Conservation (phyloP, 1,140 invertebrate species). For the Scaptomyza hsui region DNA sequence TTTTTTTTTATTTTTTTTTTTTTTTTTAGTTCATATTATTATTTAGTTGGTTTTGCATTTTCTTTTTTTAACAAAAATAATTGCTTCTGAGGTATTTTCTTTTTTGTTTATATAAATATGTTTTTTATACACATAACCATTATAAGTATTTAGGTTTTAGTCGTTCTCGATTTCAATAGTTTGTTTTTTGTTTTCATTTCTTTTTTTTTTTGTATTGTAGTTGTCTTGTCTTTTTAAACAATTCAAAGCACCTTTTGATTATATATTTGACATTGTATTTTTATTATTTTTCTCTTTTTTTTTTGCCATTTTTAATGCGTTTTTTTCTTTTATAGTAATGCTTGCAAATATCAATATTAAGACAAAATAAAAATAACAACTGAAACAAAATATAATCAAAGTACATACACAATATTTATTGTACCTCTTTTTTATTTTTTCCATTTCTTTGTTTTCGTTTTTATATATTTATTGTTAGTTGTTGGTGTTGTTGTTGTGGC, state of each 20-base stretch:
- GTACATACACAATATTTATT: constrained; percentile 39
- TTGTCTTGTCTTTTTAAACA: constrained; percentile 81
- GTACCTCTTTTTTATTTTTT: constrained; percentile 21
- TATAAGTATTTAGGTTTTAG: constrained; percentile 75
- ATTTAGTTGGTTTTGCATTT: constrained; percentile 46
- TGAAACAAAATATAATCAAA: constrained; percentile 73
- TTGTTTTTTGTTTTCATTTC: constrained; percentile 38
- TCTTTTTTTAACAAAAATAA: constrained; percentile 79
- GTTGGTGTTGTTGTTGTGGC: constrained; percentile 63
- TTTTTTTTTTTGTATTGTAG: constrained; percentile 56
- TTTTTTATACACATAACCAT: constrained; percentile 71
- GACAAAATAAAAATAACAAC: constrained; percentile 44
- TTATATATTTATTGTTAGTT: constrained; percentile 17
- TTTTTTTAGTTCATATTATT: constrained; percentile 54
- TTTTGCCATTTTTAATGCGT: constrained; percentile 29
- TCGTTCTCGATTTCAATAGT: constrained; percentile 68
- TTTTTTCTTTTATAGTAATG: constrained; percentile 34
- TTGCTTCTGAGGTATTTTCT: constrained; percentile 83
- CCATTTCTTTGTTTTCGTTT: constrained; percentile 26
- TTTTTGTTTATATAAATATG: constrained; percentile 79
- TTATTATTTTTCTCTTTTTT: constrained; percentile 37
- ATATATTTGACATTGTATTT: constrained; percentile 78
- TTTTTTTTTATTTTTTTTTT: constrained; percentile 51
- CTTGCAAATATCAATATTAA: constrained; percentile 40
- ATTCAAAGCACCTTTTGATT: constrained; percentile 83